phyloP scores from a whole-genome alignment of 2,797 vertebrate genomes.

The Taeniopygia guttata region DNA sequence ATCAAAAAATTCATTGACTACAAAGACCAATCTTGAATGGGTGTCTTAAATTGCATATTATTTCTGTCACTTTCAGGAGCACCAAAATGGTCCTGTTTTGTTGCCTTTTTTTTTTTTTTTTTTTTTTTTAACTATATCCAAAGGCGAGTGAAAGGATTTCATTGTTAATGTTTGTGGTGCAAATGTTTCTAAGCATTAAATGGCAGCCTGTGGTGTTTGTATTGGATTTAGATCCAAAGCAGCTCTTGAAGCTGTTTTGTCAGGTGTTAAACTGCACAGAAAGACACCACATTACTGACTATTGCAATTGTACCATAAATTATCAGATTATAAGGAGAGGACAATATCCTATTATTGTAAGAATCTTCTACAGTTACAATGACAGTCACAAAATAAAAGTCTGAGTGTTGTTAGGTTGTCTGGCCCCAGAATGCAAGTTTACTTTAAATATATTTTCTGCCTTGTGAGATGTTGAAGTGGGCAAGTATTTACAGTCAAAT shows the following conservation, averaged over 20 bases:
- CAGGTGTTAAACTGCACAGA: slow-evolving; percentile 42
- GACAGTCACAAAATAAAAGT: not conserved
- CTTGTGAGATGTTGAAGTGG: not conserved
- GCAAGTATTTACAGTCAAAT: not conserved
- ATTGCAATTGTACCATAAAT: not conserved
- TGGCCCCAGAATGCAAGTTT: not conserved
- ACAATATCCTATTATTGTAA: slow-evolving; percentile 15
- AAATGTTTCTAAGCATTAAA: slow-evolving; percentile 35
- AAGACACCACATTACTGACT: not conserved
- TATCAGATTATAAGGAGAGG: not conserved
- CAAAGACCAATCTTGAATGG: not conserved
- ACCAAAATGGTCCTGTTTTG: not conserved
- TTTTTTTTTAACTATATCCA: not conserved
- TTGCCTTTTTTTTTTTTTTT: not conserved
- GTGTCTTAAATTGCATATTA: not conserved
- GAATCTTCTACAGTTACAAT: not conserved
- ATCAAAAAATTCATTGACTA: not conserved
- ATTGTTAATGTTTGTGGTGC: slow-evolving; percentile 45
- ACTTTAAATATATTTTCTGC: not conserved
- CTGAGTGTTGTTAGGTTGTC: not conserved
- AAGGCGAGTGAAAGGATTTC: slow-evolving; percentile 16
- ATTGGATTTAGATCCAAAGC: slow-evolving; percentile 51
- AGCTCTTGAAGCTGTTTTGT: slow-evolving; percentile 50
- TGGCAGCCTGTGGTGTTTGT: slow-evolving; percentile 31
- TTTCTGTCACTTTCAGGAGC: not conserved